These are phyloP conservation scores for Acleris laterana DNA, from an alignment of 2,888 invertebrate genomes.

Conservation along the genomic window DNA sequence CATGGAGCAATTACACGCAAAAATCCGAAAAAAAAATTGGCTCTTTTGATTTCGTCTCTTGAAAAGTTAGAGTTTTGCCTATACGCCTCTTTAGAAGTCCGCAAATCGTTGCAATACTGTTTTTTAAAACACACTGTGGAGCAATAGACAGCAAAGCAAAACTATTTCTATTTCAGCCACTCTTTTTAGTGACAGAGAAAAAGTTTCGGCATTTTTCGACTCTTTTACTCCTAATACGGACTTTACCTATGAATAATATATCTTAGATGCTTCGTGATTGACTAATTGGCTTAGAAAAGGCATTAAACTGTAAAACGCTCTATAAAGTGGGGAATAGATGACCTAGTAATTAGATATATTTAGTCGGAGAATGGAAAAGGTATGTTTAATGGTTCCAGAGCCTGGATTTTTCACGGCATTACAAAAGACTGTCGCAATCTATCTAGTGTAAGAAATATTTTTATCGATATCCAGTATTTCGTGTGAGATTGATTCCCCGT, in stretches of 20 bases:
- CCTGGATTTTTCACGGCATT: too few species aligned
- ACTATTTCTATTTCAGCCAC: slow-evolving; percentile 27
- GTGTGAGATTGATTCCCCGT: too few species aligned
- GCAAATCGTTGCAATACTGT: background rate
- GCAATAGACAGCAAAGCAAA: slow-evolving; percentile 13
- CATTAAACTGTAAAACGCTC: slow-evolving; percentile 6
- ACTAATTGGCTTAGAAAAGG: slow-evolving; percentile 16
- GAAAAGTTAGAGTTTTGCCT: too few species aligned
- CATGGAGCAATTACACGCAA: too few species aligned
- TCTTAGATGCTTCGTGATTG: background rate
- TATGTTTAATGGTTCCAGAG: too few species aligned
- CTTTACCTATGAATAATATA: slow-evolving; percentile 21
- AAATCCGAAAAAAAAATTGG: too few species aligned
- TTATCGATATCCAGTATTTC: too few species aligned
- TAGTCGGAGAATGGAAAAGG: background rate
- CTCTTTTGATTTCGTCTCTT: too few species aligned
- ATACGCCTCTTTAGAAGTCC: too few species aligned
- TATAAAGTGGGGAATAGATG: background rate
- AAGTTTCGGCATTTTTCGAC: slow-evolving; percentile 17
- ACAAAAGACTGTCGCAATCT: too few species aligned
- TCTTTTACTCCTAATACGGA: slow-evolving; percentile 11
- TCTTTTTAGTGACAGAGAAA: slow-evolving; percentile 14
- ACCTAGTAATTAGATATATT: background rate
- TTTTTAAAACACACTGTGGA: background rate
- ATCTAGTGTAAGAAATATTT: too few species aligned